Evolutionary conservation across 1,140 invertebrate genomes (phyloP).

Genomic region (Diuraphis noxia): DNA sequence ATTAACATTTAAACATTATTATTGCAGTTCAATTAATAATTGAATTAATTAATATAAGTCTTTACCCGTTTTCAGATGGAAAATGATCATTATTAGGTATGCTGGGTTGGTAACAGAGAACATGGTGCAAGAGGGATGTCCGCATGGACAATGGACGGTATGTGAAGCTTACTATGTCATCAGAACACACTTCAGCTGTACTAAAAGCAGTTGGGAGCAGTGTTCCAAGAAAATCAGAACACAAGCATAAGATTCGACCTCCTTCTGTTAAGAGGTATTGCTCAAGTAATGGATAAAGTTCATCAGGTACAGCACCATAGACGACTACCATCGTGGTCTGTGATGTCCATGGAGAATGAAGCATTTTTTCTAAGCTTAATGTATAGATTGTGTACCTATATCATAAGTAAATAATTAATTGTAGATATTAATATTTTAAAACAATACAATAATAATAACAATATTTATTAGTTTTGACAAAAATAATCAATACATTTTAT

Average conservation of each 20-base stretch:
- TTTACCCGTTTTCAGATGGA: slow-evolving; percentile 65
- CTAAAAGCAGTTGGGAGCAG: slow-evolving; percentile 74
- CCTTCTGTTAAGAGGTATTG: slow-evolving; percentile 72
- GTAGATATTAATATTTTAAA: not conserved
- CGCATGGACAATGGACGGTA: slow-evolving; percentile 78
- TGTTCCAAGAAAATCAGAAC: slow-evolving; percentile 78
- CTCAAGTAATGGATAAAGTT: slow-evolving; percentile 69
- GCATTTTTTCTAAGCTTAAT: slow-evolving; percentile 67
- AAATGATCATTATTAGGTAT: slow-evolving; percentile 71
- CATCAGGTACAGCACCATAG: slow-evolving; percentile 71
- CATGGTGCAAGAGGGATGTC: slow-evolving; percentile 82
- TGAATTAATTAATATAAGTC: not conserved
- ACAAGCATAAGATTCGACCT: slow-evolving; percentile 78
- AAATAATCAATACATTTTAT: not conserved
- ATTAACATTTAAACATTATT: not conserved
- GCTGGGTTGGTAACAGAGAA: slow-evolving; percentile 84
- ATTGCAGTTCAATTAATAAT: not conserved
- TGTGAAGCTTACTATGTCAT: slow-evolving; percentile 79
- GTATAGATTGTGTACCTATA: slow-evolving; percentile 76
- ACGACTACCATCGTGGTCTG: slow-evolving; percentile 76
- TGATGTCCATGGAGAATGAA: slow-evolving; percentile 70
- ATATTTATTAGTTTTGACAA: not conserved
- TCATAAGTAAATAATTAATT: not conserved
- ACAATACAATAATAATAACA: not conserved
- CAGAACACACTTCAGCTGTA: slow-evolving; percentile 79